Evolutionary conservation across 2,888 invertebrate genomes (phyloP), one percentile per base, ranked within the genome.

Genomic region (Diogma glabrata): DNA sequence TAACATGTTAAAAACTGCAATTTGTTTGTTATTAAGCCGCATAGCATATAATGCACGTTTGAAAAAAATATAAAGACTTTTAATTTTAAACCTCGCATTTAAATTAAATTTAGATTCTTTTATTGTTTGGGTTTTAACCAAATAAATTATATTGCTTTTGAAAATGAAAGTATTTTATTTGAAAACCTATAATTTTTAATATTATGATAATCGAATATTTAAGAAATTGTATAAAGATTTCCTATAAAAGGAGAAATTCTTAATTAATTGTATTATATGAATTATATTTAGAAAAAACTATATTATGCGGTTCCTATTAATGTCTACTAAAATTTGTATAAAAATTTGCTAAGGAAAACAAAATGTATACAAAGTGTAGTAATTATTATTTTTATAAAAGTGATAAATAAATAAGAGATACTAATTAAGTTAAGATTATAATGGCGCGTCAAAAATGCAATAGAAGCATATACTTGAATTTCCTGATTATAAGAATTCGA

Each of bases 261-360:
- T 22, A 43, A 43, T 22, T 43, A 22, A 43, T 43, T 43, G 20
- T 43, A 23, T 43, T 22, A 43, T 22, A 43, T 43, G 23, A 43
- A 46, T 46, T 46, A 24, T 46, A 46, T 26, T 24, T 46, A 24
- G 24, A 46, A 26, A 22, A 43, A 43, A 43, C 43, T 43, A 23
- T 43, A 43, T 43, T 46, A 64, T 66, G 61, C 63, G 65, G 69
- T 68, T 69, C 69, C 68, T 69, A 67, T 63, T 64, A 67, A 67
- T 63, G 63, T 55, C 33, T 53, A 52, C 47, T 54, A 51, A 20
- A 49, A 51, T 36, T 50, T 16, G 48, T 49, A 53, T 49, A 55
- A 52, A 58, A 58, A 62, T 64, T 60, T 63, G 58, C 55, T 60
- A 60, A 59, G 57, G 56, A 63, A 58, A 57, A 63, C 59, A 60